These are phyloP conservation scores for Mythimna impura DNA, from an alignment of 2,888 invertebrate genomes.

Conservation along the genomic window DNA sequence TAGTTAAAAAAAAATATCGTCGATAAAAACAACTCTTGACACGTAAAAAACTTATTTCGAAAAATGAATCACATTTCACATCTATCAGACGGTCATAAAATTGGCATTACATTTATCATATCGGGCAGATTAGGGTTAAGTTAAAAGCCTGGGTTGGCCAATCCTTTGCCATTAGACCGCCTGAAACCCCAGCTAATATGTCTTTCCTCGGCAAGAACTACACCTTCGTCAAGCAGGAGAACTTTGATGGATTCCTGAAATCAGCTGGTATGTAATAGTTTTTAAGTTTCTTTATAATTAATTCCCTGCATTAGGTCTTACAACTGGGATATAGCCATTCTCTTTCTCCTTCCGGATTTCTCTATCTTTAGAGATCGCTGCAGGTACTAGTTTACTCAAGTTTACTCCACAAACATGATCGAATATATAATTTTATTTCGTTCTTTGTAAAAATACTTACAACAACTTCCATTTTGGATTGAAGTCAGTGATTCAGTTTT, in stretches of 20 bases:
- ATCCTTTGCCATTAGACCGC: conserved; percentile 5
- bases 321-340: neutral
- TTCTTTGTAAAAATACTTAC: neutral
- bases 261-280: conserved; percentile 64
- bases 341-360: neutral
- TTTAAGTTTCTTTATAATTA: neutral
- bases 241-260: conserved; percentile 71
- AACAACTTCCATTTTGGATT: neutral
- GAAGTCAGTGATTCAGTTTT: neutral
- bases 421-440: neutral
- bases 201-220: conserved; percentile 70
- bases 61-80: conserved; percentile 23
- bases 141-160: conserved; percentile 39
- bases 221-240: conserved; percentile 67
- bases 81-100: conserved; percentile 18
- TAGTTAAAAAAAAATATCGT: neutral
- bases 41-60: neutral
- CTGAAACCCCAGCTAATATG: conserved; percentile 62
- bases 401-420: neutral
- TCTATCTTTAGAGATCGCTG: neutral
- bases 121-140: conserved; percentile 40
- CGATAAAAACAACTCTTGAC: neutral
- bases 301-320: neutral
- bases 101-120: conserved; percentile 35
- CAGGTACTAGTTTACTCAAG: neutral